Conservation (phyloP, 2,113 vertebrate species). For the Oreocharis arfaki region DNA sequence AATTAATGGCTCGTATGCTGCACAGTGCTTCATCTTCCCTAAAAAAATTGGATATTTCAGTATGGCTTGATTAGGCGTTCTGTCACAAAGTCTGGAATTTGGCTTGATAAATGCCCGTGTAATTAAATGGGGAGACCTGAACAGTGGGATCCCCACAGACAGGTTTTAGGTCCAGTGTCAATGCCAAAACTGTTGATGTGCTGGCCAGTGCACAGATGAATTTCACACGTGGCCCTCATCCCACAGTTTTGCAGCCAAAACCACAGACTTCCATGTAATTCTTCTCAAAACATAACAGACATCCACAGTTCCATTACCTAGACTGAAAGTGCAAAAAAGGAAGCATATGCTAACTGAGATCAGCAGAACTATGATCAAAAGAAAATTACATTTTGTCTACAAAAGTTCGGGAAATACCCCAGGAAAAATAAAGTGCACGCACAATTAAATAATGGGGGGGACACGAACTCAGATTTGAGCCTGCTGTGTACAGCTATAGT, state of each 20-base stretch:
- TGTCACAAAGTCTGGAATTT: neutral
- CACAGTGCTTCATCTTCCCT: neutral
- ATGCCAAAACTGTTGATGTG: neutral
- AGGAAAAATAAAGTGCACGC: neutral
- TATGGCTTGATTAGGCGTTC: neutral
- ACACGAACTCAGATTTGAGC: neutral
- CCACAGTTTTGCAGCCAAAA: neutral
- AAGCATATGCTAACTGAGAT: neutral
- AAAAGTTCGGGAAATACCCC: neutral
- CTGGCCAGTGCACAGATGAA: neutral
- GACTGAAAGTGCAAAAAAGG: neutral
- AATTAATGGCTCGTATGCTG: neutral
- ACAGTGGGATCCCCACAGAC: accelerated
- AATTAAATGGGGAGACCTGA: neutral
- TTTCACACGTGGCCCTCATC: neutral
- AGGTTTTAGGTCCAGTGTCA: neutral
- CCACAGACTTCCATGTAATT: neutral
- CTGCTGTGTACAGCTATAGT: neutral
- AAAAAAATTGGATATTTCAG: neutral
- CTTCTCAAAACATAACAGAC: neutral
- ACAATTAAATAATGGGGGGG: neutral
- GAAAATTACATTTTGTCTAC: neutral
- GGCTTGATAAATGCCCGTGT: neutral
- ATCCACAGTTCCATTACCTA: neutral
- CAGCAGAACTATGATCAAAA: neutral